These are phyloP conservation scores for Pangasius macronema DNA, from an alignment of 2,797 vertebrate species.

Conservation along the genomic window DNA sequence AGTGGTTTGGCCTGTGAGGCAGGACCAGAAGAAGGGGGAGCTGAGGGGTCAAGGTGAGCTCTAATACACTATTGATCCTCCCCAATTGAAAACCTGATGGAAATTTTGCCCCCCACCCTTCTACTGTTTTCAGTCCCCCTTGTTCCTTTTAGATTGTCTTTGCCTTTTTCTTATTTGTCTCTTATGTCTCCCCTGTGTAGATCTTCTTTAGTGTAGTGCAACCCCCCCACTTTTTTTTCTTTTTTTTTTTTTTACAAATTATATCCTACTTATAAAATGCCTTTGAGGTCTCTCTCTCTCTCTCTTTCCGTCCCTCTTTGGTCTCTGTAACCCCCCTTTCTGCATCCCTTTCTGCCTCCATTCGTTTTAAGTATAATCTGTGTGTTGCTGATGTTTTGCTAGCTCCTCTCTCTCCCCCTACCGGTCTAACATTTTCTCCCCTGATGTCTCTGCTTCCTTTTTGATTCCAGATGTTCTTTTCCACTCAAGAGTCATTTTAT, in stretches of 20 bases:
- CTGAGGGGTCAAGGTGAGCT: conserved; percentile 85
- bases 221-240: conserved; percentile 19
- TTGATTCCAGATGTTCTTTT: conserved; percentile 57
- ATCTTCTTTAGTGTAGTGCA: conserved; percentile 40
- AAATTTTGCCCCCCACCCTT: conserved; percentile 75
- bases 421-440: conserved; percentile 50
- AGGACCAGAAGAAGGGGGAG: conserved; percentile 70
- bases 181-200: conserved; percentile 51
- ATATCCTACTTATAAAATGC: conserved; percentile 47
- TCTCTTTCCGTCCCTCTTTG: conserved; percentile 2
- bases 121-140: conserved; percentile 46
- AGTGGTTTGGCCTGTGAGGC: conserved; percentile 80
- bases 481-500: conserved; percentile 69
- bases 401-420: conserved; percentile 42
- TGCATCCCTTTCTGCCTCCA: conserved; percentile 20
- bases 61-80: conserved; percentile 87
- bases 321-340: conserved; percentile 46
- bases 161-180: conserved; percentile 57
- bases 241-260: conserved; percentile 53
- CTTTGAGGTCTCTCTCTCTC: conserved; percentile 43
- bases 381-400: conserved; percentile 13
- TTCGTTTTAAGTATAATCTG: background rate
- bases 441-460: conserved; percentile 55
- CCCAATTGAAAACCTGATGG: conserved; percentile 89
- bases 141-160: conserved; percentile 50